Evolutionary conservation across 2,797 vertebrate species (phyloP).

Genomic region (Pantherophis vulpinus): DNA sequence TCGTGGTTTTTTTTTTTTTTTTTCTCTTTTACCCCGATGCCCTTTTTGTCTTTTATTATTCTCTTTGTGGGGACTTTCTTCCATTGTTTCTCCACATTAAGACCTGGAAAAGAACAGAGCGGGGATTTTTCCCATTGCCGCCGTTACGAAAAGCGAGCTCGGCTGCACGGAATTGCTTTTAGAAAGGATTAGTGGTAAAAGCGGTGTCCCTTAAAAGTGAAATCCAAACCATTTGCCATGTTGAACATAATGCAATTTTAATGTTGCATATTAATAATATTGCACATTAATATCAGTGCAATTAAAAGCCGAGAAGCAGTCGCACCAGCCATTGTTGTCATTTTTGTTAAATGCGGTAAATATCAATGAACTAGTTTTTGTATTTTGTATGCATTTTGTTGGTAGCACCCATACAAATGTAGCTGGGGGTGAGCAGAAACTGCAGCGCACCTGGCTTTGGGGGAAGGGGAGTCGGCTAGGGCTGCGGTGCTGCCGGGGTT

Average conservation of each 20-base stretch:
- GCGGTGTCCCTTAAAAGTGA: neutral
- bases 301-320: neutral
- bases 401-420: neutral
- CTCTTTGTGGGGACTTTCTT: neutral
- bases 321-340: neutral
- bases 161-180: neutral
- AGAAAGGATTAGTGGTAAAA: neutral
- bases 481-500: neutral
- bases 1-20: neutral
- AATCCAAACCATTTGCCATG: neutral
- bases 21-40: neutral
- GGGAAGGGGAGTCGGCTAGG: neutral
- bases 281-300: no score
- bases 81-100: neutral
- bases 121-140: neutral
- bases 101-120: neutral
- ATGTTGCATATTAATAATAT: neutral
- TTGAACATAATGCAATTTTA: neutral
- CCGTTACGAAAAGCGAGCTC: neutral
- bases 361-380: neutral
- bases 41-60: neutral
- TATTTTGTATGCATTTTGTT: neutral
- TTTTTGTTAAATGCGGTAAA: neutral
- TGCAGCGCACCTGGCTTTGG: neutral
- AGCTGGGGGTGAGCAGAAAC: neutral